These are phyloP conservation scores for Cryptomyrus ogoouensis DNA, from an alignment of 2,113 vertebrate genomes.

Conservation along the genomic window DNA sequence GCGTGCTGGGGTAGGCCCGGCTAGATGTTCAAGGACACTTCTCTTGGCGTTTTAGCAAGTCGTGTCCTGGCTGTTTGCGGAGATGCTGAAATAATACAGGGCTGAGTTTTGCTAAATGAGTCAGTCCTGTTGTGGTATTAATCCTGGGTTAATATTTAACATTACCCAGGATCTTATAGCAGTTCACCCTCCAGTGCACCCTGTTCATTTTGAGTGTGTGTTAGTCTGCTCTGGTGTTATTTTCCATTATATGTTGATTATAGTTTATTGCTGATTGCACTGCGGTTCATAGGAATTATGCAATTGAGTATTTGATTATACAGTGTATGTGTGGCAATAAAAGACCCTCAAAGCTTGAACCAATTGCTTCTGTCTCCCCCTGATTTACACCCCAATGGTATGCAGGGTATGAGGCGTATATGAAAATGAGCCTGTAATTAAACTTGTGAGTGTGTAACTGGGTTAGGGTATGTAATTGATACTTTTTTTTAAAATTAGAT, in stretches of 20 bases:
- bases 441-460: not conserved
- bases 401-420: not conserved
- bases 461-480: not conserved
- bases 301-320: not conserved
- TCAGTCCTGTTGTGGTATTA: not conserved
- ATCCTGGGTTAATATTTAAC: not conserved
- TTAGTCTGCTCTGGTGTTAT: not conserved
- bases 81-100: constrained; percentile 4
- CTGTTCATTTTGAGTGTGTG: not conserved
- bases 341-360: not conserved
- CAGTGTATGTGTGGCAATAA: not conserved
- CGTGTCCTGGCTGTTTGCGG: not conserved
- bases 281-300: not conserved
- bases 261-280: not conserved
- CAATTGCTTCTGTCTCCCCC: not conserved
- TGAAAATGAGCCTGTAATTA: not conserved
- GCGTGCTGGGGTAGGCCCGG: not conserved
- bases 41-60: not conserved
- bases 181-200: not conserved
- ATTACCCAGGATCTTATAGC: not conserved
- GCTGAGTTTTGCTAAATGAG: not conserved
- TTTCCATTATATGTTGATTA: not conserved
- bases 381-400: not conserved
- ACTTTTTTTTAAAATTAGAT: not conserved
- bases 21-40: not conserved